Conservation (phyloP, 2,797 vertebrate genomes). For the Dromococcyx pavoninus region DNA sequence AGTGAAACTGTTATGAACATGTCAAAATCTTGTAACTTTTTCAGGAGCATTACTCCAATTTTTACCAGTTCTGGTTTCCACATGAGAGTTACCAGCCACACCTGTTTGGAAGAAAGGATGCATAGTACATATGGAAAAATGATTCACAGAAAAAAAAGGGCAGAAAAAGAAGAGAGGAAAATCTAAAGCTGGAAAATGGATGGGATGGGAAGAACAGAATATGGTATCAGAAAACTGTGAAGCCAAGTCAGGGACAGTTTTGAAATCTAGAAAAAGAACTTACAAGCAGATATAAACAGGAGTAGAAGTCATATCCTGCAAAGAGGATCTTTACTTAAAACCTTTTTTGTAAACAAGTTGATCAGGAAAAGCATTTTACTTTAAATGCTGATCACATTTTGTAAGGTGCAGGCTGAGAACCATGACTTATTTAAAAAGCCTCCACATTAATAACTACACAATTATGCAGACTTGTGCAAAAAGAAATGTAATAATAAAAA, state of each 20-base stretch:
- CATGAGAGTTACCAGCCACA: not conserved
- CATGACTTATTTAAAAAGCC: not conserved
- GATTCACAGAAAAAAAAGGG: not conserved
- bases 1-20: not conserved
- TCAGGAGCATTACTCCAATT: not conserved
- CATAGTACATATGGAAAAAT: not conserved
- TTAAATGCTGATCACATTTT: not conserved
- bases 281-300: not conserved
- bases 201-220: not conserved
- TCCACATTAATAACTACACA: not conserved
- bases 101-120: not conserved
- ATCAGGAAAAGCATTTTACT: not conserved
- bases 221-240: not conserved
- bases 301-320: not conserved
- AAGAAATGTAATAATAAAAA: not conserved
- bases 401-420: not conserved
- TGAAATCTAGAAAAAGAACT: conserved; percentile 4
- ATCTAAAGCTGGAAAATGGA: not conserved
- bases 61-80: not conserved
- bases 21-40: not conserved
- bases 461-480: not conserved
- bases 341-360: not conserved
- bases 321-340: not conserved
- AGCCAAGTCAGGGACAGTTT: not conserved
- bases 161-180: not conserved